Evolutionary conservation across 2,888 invertebrate species (phyloP), one percentile per base, ranked within the genome.

Genomic region (Holacanthella duospinosa): DNA sequence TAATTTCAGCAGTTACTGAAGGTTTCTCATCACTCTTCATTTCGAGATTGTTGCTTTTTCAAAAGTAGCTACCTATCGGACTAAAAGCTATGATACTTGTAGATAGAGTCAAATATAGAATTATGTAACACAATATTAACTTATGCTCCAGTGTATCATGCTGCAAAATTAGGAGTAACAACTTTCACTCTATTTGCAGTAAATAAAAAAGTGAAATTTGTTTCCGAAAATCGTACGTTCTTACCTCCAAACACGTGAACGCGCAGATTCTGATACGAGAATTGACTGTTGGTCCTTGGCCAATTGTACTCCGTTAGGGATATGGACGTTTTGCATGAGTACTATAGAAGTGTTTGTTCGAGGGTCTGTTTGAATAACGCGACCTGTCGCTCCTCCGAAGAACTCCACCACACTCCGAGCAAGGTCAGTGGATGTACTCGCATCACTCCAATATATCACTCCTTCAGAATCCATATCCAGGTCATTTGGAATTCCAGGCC

Each of bases 381-480:
- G 86, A 78, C 94, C 94, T 71, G 84, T 82, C 28, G 88, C 87
- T 78, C 89, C 87, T 61, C 86, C 81, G 1, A 93, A 75, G 27
- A 84, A 59, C 3, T 80, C 74, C 63, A 82, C 84, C 1, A 84
- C 74, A 48, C 4, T 16, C 79, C 93, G 85, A 71, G 85, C 79
- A 44, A 94, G 77, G 1, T 76, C 73, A 76, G 86, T 89, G 66
- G 88, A 86, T n/a, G 84, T 83, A 56, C 84, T 83, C 0, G 93
- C 91, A 75, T 92, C 89, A 0, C 92, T 87, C 86, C 93, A 91
- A 76, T 88, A 94, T 24, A 96, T 80, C 71, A 87, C 87, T 1
- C 92, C 93, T 76, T 88, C 86, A 58, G 82, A 82, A 59, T 84
- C 84, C 36, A 94, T 78, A 61, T 86, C 85, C 54, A 96, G 74